Evolutionary conservation across 2,888 invertebrate genomes (phyloP).

Genomic region (Polydesmus complanatus): DNA sequence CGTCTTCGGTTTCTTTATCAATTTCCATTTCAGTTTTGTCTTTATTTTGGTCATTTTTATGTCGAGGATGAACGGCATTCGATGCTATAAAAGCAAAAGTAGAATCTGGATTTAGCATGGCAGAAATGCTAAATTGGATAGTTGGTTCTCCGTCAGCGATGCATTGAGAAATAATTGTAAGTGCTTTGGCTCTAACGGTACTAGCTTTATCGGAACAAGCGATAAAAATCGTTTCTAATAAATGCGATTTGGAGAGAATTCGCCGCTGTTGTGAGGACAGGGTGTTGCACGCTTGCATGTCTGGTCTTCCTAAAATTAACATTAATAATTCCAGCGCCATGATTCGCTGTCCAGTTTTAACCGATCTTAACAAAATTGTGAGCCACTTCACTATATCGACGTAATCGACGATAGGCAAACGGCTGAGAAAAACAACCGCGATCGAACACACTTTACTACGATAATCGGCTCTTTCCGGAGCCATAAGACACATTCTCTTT

Average conservation of each 20-base stretch:
- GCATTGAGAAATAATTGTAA: constrained; percentile 43
- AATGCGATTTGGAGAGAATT: constrained; percentile 8
- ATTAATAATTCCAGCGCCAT: constrained; percentile 40
- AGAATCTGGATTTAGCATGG: too few relatives aligned
- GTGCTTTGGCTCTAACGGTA: constrained; percentile 47
- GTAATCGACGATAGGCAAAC: constrained; percentile 29
- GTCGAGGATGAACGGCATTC: too few relatives aligned
- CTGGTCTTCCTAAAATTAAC: constrained; percentile 27
- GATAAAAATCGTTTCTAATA: constrained; percentile 41
- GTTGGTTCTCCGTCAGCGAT: constrained; percentile 22
- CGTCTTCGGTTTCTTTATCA: too few relatives aligned
- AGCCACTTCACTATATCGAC: constrained; percentile 34
- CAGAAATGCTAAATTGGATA: too few relatives aligned
- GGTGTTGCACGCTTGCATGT: background rate
- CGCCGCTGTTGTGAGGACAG: constrained; percentile 6
- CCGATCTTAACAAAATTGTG: constrained; percentile 30
- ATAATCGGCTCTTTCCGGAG: constrained; percentile 36
- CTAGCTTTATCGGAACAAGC: constrained; percentile 44
- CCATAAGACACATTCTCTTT: constrained; percentile 35
- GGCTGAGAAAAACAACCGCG: constrained; percentile 29
- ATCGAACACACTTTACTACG: constrained; percentile 32
- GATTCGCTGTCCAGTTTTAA: constrained; percentile 35
- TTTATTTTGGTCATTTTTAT: too few relatives aligned
- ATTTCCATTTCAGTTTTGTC: too few relatives aligned
- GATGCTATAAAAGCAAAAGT: too few relatives aligned